A percentile compares a stretch with the other conserved stretches of the same genome.
Conservation (phyloP, 1,140 invertebrate genomes). For the Drusus annulatus region DNA sequence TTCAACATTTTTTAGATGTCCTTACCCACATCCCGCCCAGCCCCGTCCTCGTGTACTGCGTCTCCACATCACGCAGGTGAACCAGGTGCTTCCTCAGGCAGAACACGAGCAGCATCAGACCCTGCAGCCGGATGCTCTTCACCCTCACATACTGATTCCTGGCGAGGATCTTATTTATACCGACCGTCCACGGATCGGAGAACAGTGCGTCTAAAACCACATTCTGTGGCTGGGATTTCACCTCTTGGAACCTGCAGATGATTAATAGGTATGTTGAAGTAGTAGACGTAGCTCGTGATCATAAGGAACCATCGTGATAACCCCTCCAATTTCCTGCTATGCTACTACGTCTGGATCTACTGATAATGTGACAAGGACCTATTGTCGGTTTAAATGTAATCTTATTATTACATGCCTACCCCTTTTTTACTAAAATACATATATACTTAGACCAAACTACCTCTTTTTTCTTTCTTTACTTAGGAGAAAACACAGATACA, state of each 20-base stretch:
- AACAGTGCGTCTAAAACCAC: slow-evolving; percentile 85
- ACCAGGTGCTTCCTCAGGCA: slow-evolving; percentile 83
- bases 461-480: too few relatives aligned
- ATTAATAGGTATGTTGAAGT: slow-evolving; percentile 43
- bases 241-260: slow-evolving; percentile 85
- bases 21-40: slow-evolving; percentile 89
- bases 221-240: slow-evolving; percentile 90
- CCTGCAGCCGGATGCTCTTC: slow-evolving; percentile 84
- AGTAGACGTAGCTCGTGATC: too few relatives aligned
- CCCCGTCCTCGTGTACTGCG: slow-evolving; percentile 89
- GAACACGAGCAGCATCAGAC: slow-evolving; percentile 84
- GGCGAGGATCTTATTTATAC: slow-evolving; percentile 80
- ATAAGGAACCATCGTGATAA: too few relatives aligned
- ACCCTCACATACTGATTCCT: slow-evolving; percentile 83
- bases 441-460: too few relatives aligned
- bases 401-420: too few relatives aligned
- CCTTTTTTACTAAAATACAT: too few relatives aligned
- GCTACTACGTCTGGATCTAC: too few relatives aligned
- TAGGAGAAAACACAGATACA: too few relatives aligned
- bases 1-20: too few relatives aligned
- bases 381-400: too few relatives aligned
- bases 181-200: slow-evolving; percentile 88
- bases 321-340: too few relatives aligned
- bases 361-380: too few relatives aligned
- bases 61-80: slow-evolving; percentile 86